Base-by-base conservation (phyloP, 2,888 invertebrate genomes). In the Andrena marginata region DNA sequence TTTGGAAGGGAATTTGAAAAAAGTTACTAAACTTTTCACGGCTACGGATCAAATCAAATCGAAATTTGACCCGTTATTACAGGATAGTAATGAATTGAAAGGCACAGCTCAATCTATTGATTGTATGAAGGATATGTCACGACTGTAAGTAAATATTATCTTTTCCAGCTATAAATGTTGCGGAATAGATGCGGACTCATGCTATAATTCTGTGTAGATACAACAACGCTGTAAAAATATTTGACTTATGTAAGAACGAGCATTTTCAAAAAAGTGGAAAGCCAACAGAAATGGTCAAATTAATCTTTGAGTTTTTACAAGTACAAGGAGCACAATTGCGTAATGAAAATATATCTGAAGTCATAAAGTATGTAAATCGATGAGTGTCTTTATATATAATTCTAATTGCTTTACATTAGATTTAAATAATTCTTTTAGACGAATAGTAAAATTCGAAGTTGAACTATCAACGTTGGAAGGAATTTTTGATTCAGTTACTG, bases 281-380 rank as follows among this genome's bases (percentile, higher is more conserved):
- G 56, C 95, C 95, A 85, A 93, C 93, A 74, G 95, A 95, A 59
- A 96, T 96, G 89, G 95, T 95, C 29, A 95, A 95, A 90, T 92
- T 95, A 63, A 94, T 96, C 49, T 96, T 95, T 84, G 94, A 95
- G 74, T 95, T 95, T 78, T 92, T 96, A 0, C 95, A 95, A 91
- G 90, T 95, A 4, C 94, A 95, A 85, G 95, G 95, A 85, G 94
- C 93, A 88, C 94, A 96, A 77, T 90, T 96, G 59, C 91, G 91
- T 75, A 94, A 95, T 51, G 29, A 80, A 65, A 84, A 85, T 68
- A 82, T 89, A 48, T 8, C n/a, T 6, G 63, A 76, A 51, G 68
- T 88, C 64, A 76, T 79, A 48, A 85, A 79, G 84, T 87, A 80
- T 7, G 79, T 82, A 70, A 23, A 56, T 33, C 7, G 13, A 23